A percentile compares a stretch with the other conserved stretches of the same genome.
These are phyloP conservation scores for Aurelia aurita DNA, from an alignment of 30 jellyfish, hydroid and myxozoan genomes.

Conservation along the genomic window DNA sequence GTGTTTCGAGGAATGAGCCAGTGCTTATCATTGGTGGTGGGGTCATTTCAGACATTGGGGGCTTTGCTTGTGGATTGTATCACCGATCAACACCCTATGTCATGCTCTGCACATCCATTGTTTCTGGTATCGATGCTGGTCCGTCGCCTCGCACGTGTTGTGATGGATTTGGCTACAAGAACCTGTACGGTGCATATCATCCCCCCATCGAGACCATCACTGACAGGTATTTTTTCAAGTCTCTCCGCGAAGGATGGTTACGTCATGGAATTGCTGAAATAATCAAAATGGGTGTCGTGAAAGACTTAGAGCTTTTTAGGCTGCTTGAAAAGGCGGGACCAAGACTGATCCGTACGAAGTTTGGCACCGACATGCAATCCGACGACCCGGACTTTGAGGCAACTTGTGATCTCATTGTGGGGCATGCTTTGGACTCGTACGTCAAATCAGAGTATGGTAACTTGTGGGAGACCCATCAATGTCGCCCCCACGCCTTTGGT, in stretches of 20 bases:
- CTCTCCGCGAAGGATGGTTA: conserved; percentile 64
- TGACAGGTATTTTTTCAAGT: conserved; percentile 51
- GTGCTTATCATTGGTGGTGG: conserved; percentile 69
- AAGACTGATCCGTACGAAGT: conserved; percentile 59
- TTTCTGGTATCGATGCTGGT: conserved; percentile 72
- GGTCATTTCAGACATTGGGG: conserved; percentile 67
- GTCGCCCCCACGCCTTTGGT: conserved; percentile 77
- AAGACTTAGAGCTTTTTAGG: conserved; percentile 42
- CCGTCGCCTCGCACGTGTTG: conserved; percentile 74
- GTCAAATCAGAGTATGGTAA: conserved; percentile 67
- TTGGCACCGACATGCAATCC: conserved; percentile 43
- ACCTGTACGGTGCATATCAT: conserved; percentile 74
- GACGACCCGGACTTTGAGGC: conserved; percentile 56
- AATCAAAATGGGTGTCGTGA: conserved; percentile 65
- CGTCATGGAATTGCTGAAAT: conserved; percentile 74
- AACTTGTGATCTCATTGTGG: conserved; percentile 54
- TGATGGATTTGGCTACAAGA: conserved; percentile 72
- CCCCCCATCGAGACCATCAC: conserved; percentile 67
- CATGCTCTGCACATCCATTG: conserved; percentile 71
- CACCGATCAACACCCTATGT: conserved; percentile 73
- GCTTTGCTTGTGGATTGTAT: conserved; percentile 67
- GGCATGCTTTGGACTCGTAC: conserved; percentile 64
- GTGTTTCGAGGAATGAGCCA: conserved; percentile 71
- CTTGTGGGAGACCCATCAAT: conserved; percentile 72
- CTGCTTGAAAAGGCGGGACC: conserved; percentile 68